Base-by-base conservation (phyloP, 2,113 vertebrate species). In the Hydropotes inermis region DNA sequence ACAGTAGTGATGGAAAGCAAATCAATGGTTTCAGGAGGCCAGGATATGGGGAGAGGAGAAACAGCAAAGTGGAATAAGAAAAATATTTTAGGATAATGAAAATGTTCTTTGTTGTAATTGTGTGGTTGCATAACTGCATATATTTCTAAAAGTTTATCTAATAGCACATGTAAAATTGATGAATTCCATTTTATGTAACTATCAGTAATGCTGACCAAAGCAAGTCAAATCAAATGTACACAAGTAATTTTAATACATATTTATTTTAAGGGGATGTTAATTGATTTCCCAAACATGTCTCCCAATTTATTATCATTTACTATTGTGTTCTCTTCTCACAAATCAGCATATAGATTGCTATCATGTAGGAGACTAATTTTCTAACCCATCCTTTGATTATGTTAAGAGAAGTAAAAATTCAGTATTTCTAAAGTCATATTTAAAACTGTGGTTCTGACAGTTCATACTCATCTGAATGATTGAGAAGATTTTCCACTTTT, bases 381-480 rank as follows among this genome's bases (percentile, higher is more conserved):
- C 64, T 95, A 93, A 92, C 25, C 57, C 4, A 78, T 85, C 17
- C 50, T 84, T 87, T 92, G 50, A 8, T 89, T 70, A 87, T 91
- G 28, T 70, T 64, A 82, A 82, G 30, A 60, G 16, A 85, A 94
- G 85, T 61, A 6, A 78, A 89, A 81, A 16, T 7, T 11, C 13
- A n/a, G 0, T 28, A 91, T 93, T 15, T 61, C 30, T 67, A 76
- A 87, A 54, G 55, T 70, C 39, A 82, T 27, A 67, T 43, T 91
- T 84, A 94, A 92, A 92, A 87, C 57, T 67, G 76, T 89, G n/a
- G 17, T 95, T 95, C 39, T 94, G 84, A 67, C 19, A 90, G 86
- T 50, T 86, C 33, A 70, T 6, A 88, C 4, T 6, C 7, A 83
- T 11, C 36, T 83, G 54, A 67, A 25, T 74, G 61, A 70, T 3